A percentile compares a stretch with the other conserved stretches of the same genome.
Conservation (phyloP, 2,113 vertebrate genomes). For the Psittacula cyanocephala region DNA sequence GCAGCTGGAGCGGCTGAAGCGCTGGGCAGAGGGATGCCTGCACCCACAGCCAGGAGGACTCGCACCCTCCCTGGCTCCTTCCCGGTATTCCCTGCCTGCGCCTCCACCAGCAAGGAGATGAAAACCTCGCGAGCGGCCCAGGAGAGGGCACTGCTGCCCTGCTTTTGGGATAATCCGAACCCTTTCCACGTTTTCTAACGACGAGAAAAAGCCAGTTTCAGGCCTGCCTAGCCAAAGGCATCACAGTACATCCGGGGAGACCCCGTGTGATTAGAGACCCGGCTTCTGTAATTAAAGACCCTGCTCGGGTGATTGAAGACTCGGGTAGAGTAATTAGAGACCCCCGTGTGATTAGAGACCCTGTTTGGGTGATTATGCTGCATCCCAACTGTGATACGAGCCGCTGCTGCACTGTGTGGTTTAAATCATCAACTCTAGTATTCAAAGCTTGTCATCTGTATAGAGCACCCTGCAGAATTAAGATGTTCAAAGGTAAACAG, state of each 20-base stretch:
- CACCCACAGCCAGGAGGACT: fast-evolving
- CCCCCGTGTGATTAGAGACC: not conserved
- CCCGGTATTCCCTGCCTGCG: fast-evolving
- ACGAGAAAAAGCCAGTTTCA: not conserved
- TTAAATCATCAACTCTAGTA: not conserved
- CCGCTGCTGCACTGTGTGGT: fast-evolving
- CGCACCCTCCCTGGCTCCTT: fast-evolving
- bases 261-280: fast-evolving
- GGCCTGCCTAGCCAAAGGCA: not conserved
- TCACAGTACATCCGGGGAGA: fast-evolving
- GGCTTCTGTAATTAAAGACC: fast-evolving
- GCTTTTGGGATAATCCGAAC: not conserved
- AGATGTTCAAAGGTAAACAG: fast-evolving
- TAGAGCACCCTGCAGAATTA: not conserved
- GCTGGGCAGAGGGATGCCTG: fast-evolving
- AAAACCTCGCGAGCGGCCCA: fast-evolving
- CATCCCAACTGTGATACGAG: not conserved
- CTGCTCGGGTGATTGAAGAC: not conserved
- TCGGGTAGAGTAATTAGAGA: not conserved
- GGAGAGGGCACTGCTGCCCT: slow-evolving; percentile 49
- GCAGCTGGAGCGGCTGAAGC: not conserved
- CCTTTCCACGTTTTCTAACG: fast-evolving
- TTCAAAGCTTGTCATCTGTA: fast-evolving
- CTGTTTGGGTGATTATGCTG: fast-evolving
- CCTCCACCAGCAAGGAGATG: not conserved